Evolutionary conservation across 2,113 vertebrate genomes (phyloP).

Genomic region (Rallus limicola): DNA sequence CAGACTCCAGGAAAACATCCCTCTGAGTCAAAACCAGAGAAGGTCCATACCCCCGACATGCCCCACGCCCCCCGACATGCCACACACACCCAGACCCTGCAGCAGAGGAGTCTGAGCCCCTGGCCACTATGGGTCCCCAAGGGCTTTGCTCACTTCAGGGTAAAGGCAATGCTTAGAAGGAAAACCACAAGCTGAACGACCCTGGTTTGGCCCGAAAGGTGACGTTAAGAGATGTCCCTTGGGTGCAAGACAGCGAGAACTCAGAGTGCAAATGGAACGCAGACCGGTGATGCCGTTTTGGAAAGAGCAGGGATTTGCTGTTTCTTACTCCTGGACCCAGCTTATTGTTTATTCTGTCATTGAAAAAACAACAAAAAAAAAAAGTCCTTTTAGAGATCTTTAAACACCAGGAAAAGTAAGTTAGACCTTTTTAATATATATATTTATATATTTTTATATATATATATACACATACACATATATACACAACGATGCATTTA

Average conservation of each 20-base stretch:
- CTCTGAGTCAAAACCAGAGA: background rate
- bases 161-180: accelerated
- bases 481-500: constrained; percentile 16
- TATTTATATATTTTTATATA: constrained; percentile 5
- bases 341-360: constrained; percentile 28
- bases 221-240: background rate
- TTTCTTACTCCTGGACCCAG: background rate
- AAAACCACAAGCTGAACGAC: background rate
- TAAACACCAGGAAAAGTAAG: constrained; percentile 33
- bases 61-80: too few relatives aligned
- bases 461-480: constrained; percentile 44
- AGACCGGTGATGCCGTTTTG: accelerated
- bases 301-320: background rate
- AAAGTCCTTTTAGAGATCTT: background rate
- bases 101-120: background rate
- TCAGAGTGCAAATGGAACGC: background rate
- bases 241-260: background rate
- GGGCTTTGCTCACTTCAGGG: accelerated
- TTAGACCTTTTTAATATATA: constrained; percentile 55
- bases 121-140: accelerated
- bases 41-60: accelerated
- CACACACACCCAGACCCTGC: accelerated
- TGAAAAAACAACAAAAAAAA: background rate
- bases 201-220: background rate
- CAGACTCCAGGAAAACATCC: background rate